phyloP scores from a whole-genome alignment of 1,140 invertebrate genomes.

The Himalopsyche phryganea region DNA sequence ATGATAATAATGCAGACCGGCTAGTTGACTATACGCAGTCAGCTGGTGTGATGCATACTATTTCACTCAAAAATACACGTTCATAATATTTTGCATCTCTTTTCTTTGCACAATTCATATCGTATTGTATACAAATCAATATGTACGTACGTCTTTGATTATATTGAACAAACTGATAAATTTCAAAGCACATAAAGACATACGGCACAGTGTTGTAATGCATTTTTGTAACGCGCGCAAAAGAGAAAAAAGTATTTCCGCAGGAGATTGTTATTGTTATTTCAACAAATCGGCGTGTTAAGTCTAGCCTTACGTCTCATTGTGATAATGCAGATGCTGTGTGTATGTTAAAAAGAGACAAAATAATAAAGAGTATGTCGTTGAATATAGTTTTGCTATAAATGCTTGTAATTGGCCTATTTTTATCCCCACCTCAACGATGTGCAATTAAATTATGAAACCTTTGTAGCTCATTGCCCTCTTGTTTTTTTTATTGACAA shows the following conservation, averaged over 20 bases:
- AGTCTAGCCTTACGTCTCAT: neutral
- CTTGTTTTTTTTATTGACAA: no score
- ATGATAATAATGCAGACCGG: no score
- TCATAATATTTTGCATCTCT: no score
- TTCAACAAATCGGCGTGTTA: neutral
- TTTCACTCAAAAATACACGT: no score
- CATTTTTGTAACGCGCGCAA: neutral
- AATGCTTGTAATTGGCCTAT: conserved; percentile 24
- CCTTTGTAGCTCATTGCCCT: neutral
- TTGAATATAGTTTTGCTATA: conserved; percentile 3
- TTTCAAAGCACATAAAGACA: neutral
- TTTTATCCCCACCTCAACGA: conserved; percentile 12
- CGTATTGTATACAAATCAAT: no score
- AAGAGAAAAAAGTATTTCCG: neutral
- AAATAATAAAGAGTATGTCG: neutral
- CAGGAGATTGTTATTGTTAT: neutral
- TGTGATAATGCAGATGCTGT: neutral
- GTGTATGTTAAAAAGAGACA: neutral
- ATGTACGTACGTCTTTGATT: no score
- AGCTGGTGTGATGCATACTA: no score
- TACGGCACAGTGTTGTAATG: neutral
- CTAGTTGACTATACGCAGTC: no score
- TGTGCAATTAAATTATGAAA: conserved; percentile 6
- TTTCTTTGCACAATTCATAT: no score
- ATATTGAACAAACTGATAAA: no score